phyloP scores from a whole-genome alignment of 2,797 vertebrate species.

The Diglossa cyanea region DNA sequence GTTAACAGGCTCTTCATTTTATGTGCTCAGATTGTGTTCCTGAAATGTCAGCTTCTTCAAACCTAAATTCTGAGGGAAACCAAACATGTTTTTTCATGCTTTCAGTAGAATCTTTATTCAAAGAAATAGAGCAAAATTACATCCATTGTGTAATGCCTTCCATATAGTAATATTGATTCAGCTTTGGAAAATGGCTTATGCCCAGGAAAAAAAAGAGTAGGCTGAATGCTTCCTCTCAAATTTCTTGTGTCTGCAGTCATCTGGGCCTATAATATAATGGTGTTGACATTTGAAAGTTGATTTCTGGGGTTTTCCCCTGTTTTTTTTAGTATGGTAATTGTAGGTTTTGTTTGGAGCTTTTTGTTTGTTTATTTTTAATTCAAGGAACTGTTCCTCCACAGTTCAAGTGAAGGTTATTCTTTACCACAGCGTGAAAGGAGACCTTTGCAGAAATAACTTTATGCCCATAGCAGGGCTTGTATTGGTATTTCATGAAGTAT shows the following conservation, averaged over 20 bases:
- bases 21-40: not conserved
- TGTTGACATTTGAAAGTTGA: not conserved
- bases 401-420: not conserved
- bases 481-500: not conserved
- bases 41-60: not conserved
- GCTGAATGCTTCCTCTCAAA: not conserved
- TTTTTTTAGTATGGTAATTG: not conserved
- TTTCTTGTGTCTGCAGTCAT: not conserved
- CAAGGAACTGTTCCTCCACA: not conserved
- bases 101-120: not conserved
- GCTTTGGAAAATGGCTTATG: not conserved
- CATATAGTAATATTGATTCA: not conserved
- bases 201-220: not conserved
- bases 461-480: not conserved
- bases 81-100: not conserved
- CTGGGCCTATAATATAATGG: not conserved
- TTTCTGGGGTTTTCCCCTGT: not conserved
- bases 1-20: not conserved
- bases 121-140: not conserved
- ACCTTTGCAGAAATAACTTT: not conserved
- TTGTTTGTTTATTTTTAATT: not conserved
- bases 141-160: not conserved
- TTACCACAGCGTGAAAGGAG: not conserved
- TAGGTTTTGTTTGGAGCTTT: not conserved
- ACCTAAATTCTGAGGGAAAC: not conserved